Evolutionary conservation across 2,113 vertebrate species (phyloP).

Genomic region (Passer montanus): DNA sequence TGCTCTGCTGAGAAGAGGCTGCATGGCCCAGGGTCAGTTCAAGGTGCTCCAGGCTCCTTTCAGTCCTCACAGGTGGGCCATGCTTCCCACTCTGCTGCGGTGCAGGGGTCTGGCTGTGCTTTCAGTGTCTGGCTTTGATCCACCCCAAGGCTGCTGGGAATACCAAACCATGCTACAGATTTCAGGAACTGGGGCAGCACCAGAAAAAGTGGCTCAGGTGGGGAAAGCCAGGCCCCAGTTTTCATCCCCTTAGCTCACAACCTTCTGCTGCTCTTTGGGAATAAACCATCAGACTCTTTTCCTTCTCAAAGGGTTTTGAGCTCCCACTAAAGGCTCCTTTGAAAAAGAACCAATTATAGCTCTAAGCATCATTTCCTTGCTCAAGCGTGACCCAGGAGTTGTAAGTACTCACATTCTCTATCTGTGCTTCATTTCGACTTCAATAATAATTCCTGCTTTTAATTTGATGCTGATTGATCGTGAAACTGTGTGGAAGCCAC

Average conservation of each 20-base stretch:
- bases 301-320: background rate
- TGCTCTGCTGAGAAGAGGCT: background rate
- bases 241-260: background rate
- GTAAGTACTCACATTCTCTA: conserved; percentile 43
- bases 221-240: rapidly evolving
- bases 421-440: conserved; percentile 64
- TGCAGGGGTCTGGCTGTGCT: background rate
- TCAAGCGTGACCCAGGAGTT: conserved; percentile 49
- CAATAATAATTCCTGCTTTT: conserved; percentile 64
- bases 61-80: background rate
- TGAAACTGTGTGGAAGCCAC: conserved; percentile 1
- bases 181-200: background rate
- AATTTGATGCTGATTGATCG: conserved; percentile 58
- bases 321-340: background rate
- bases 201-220: background rate
- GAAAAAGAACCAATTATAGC: conserved; percentile 10
- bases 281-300: background rate
- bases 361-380: conserved; percentile 63
- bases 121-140: background rate
- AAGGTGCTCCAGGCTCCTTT: background rate
- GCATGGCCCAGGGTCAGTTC: background rate
- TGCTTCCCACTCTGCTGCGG: rapidly evolving
- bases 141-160: background rate
- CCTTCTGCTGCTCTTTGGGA: background rate
- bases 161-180: background rate